Percentiles rank a stretch among this genome's conserved stretches.
Conservation (phyloP, 2,888 invertebrate genomes). For the Fragum sueziense region DNA sequence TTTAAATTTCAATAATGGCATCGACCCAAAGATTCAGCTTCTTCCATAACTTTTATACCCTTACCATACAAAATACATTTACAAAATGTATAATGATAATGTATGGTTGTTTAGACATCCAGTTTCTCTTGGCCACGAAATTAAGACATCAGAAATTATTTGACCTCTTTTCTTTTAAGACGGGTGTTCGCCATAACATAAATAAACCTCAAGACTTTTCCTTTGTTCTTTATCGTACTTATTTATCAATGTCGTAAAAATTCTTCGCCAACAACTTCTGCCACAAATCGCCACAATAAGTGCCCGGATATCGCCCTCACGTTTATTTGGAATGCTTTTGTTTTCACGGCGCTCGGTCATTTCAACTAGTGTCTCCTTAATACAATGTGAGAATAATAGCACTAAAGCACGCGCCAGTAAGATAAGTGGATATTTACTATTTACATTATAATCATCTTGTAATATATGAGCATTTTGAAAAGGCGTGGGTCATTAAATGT, state of each 20-base stretch:
- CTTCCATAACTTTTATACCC: too few species aligned
- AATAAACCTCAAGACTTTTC: slow-evolving; percentile 13
- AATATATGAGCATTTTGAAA: background rate
- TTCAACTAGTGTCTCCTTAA: background rate
- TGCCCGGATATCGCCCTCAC: slow-evolving; percentile 21
- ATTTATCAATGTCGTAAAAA: slow-evolving; percentile 29
- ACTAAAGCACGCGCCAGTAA: slow-evolving; percentile 13
- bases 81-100: too few species aligned
- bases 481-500: too few species aligned
- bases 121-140: background rate
- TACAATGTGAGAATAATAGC: slow-evolving; percentile 7
- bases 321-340: slow-evolving; percentile 26
- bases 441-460: background rate
- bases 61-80: too few species aligned
- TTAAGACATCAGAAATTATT: background rate
- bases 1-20: too few species aligned
- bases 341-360: slow-evolving; percentile 20
- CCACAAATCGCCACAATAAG: slow-evolving; percentile 32
- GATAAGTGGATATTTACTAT: slow-evolving; percentile 7
- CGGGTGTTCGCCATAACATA: slow-evolving; percentile 6
- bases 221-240: slow-evolving; percentile 22
- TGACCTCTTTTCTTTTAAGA: background rate
- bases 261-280: slow-evolving; percentile 17
- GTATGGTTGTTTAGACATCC: background rate
- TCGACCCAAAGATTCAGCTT: too few species aligned